Conservation (phyloP, 2,888 invertebrate species). For the Junonia oenone region DNA sequence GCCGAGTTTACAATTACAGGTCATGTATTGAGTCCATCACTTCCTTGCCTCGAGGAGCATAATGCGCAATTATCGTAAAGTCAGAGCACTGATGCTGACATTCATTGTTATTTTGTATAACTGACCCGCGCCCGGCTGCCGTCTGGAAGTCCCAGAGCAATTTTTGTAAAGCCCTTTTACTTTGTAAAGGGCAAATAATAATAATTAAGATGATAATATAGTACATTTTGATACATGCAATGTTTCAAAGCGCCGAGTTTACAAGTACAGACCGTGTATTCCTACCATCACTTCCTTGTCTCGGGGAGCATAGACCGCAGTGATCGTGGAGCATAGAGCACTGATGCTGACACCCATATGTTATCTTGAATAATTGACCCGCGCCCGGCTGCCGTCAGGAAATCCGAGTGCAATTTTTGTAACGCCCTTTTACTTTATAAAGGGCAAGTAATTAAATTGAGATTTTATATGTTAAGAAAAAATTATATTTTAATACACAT, state of each 20-base stretch:
- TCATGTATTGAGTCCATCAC: slow-evolving; percentile 28
- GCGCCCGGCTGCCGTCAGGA: slow-evolving; percentile 79
- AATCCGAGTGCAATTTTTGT: slow-evolving; percentile 89
- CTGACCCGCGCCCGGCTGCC: slow-evolving; percentile 79
- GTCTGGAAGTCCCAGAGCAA: slow-evolving; percentile 83
- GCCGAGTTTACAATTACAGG: slow-evolving; percentile 13
- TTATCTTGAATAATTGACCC: slow-evolving; percentile 56
- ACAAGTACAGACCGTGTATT: neutral
- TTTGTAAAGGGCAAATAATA: slow-evolving; percentile 67
- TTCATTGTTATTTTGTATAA: slow-evolving; percentile 71
- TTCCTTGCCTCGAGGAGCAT: slow-evolving; percentile 94
- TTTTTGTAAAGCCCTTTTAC: slow-evolving; percentile 89
- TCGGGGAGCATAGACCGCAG: slow-evolving; percentile 92
- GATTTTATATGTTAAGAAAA: too few species aligned
- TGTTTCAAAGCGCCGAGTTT: slow-evolving; percentile 4
- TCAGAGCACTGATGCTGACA: slow-evolving; percentile 92
- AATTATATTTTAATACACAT: too few species aligned
- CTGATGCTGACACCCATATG: slow-evolving; percentile 88
- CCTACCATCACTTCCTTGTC: slow-evolving; percentile 83
- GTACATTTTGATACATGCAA: too few species aligned
- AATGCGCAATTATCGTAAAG: slow-evolving; percentile 91
- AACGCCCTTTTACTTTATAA: slow-evolving; percentile 84
- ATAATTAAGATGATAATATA: too few species aligned
- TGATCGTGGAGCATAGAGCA: slow-evolving; percentile 93
- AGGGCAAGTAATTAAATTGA: slow-evolving; percentile 43